Conservation (phyloP, 2,888 invertebrate genomes). For the Drosophila hawaiiensis region DNA sequence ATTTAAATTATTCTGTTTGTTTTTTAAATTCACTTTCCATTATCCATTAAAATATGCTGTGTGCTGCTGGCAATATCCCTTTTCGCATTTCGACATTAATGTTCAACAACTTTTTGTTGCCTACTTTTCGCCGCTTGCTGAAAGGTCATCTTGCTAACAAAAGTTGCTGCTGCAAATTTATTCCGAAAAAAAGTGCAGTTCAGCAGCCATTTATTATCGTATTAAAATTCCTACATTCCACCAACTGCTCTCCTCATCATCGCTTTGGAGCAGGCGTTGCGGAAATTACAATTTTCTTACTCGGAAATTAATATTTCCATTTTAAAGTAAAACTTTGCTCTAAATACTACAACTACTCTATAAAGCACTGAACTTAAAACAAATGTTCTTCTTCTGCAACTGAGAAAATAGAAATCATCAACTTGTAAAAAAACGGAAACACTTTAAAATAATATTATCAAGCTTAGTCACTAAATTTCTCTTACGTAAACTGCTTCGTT, state of each 20-base stretch:
- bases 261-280: conserved; percentile 57
- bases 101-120: conserved; percentile 46
- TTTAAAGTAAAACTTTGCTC: conserved; percentile 75
- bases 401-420: background rate
- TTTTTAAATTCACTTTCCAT: background rate
- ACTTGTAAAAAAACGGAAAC: background rate
- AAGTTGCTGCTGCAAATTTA: conserved; percentile 55
- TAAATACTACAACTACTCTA: conserved; percentile 18
- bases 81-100: conserved; percentile 40
- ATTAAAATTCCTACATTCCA: conserved; percentile 63
- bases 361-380: too few species aligned
- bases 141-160: conserved; percentile 50
- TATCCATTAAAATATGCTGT: background rate
- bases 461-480: too few species aligned
- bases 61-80: background rate
- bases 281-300: conserved; percentile 82
- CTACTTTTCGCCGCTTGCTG: conserved; percentile 41
- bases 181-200: conserved; percentile 37
- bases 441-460: background rate
- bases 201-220: conserved; percentile 65
- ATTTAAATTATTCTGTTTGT: background rate
- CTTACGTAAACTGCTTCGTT: too few species aligned
- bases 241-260: conserved; percentile 3
- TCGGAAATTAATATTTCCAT: conserved; percentile 82
- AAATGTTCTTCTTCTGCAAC: background rate